A percentile compares a stretch with the other conserved stretches of the same genome.
Conservation (phyloP, 2,113 vertebrate species). For the Psittacula cyanocephala region DNA sequence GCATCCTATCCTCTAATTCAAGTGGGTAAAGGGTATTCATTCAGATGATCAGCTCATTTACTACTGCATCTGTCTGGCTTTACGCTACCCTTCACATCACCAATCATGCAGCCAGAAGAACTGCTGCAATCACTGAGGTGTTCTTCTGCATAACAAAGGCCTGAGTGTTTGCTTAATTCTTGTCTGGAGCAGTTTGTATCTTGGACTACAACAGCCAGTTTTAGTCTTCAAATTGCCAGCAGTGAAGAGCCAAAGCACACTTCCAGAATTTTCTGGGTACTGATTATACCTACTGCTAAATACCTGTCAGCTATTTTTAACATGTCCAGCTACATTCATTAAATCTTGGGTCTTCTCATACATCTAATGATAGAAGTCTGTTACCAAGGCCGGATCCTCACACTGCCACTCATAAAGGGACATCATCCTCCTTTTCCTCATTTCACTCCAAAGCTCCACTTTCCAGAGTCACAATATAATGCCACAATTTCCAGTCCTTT, state of each 20-base stretch:
- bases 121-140: neutral
- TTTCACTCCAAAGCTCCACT: neutral
- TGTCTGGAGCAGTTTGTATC: neutral
- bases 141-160: neutral
- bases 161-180: neutral
- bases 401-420: neutral
- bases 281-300: neutral
- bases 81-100: neutral
- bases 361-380: neutral
- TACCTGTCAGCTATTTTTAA: neutral
- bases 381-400: neutral
- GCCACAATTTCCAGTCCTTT: neutral
- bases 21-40: neutral
- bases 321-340: neutral
- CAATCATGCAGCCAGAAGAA: fast-evolving
- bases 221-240: neutral
- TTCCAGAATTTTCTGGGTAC: neutral
- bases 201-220: neutral
- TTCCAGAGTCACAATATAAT: neutral
- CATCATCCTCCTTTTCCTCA: neutral
- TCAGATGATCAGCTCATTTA: neutral
- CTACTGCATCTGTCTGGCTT: neutral
- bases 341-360: neutral
- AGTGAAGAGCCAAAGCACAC: neutral
- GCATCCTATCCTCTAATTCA: constrained; percentile 21